Evolutionary conservation across 2,888 invertebrate genomes (phyloP), one percentile per base, ranked within the genome.

Genomic region (Himalopsyche anomala): DNA sequence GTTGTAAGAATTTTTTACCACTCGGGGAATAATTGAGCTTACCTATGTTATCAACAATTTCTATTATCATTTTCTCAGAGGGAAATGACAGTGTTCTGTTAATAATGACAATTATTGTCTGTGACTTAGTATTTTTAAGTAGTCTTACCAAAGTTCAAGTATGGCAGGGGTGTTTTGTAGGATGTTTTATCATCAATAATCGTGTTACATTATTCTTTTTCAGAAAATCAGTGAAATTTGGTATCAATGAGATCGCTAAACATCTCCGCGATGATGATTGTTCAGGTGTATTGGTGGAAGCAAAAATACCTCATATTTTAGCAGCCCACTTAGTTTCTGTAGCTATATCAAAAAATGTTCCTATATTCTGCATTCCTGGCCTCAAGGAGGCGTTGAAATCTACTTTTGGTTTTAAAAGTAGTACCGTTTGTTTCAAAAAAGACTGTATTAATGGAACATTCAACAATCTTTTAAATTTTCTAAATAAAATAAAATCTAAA

Each of bases 321-420:
- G 90, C 94, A 5, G 92, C 92, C 82, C 92, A 93, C 81, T 85
- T 93, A 4, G 89, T 93, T 38, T 91, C 91, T 88, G 89, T 91
- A 85, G 92, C 93, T 85, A 88, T 87, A 28, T 86, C 89, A 8
- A 89, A 89, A 9, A 89, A 90, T 79, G 89, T 93, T 84, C 92
- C 93, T 36, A 88, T 91, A 28, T 84, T 93, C 11, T 92, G 93
- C 89, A 88, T 93, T n/a, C 89, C 90, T 82, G 90, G 90, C 79
- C 89, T 94, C 5, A 91, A 91, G 87, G 90, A 90, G 88, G 86
- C 90, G 0, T 90, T 90, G 86, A 87, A 89, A 69, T 85, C 54
- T 0, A 89, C 91, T 88, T 92, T 93, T 90, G 93, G 93, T 0
- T 91, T 94, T 87, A 89, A 91, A 84, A 92, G 93, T 45, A 91